These are phyloP conservation scores for Nasonia vitripennis DNA, from an alignment of 1,140 invertebrate genomes.

Conservation along the genomic window DNA sequence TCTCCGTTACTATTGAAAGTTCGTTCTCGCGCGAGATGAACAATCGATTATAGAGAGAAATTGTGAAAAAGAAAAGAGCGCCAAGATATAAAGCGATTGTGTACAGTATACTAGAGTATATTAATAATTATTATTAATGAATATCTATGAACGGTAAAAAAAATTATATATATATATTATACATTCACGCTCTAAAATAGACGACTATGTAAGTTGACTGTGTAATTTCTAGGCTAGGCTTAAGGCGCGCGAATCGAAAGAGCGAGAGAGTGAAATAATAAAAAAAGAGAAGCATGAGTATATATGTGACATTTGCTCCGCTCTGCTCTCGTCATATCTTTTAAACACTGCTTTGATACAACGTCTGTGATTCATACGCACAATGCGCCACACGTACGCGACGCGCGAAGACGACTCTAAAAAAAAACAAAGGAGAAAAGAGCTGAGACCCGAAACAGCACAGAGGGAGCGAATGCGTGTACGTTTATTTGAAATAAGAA, in stretches of 20 bases:
- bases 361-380: conserved; percentile 63
- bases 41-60: conserved; percentile 50
- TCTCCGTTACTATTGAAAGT: conserved; percentile 50
- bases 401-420: conserved; percentile 27
- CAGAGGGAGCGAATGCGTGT: conserved; percentile 6
- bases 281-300: conserved; percentile 32
- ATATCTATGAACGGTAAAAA: conserved; percentile 65
- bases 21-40: conserved; percentile 55
- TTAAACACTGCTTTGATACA: conserved; percentile 60
- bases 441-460: conserved; percentile 25
- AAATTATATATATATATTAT: conserved; percentile 56
- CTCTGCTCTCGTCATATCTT: conserved; percentile 60
- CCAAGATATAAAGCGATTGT: conserved; percentile 70
- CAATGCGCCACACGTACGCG: conserved; percentile 54
- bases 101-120: conserved; percentile 74
- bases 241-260: conserved; percentile 54
- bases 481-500: conserved; percentile 33
- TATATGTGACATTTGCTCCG: conserved; percentile 49
- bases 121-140: conserved; percentile 69
- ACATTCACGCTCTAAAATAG: conserved; percentile 62
- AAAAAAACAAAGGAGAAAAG: conserved; percentile 33
- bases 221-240: conserved; percentile 63
- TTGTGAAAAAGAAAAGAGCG: conserved; percentile 57
- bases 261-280: conserved; percentile 43
- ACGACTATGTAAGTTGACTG: conserved; percentile 55